Percentiles rank a stretch among this genome's conserved stretches.
These are phyloP conservation scores for Melierax canorus DNA, from an alignment of 2,113 vertebrate genomes.

Conservation along the genomic window DNA sequence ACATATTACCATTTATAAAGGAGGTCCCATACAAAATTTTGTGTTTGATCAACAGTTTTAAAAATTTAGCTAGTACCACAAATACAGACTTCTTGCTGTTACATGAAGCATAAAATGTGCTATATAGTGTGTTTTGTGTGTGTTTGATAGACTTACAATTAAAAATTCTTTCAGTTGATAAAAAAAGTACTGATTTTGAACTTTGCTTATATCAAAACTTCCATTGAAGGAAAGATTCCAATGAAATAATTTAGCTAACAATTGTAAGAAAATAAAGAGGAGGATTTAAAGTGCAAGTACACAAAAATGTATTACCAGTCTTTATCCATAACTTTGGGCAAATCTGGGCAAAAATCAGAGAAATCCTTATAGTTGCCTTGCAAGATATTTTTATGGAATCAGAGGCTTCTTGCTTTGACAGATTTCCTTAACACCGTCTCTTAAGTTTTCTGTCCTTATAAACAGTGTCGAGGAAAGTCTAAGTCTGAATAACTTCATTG, in stretches of 20 bases:
- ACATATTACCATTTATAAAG: not conserved
- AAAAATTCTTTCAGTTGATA: not conserved
- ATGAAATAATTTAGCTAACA: not conserved
- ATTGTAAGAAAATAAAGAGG: not conserved
- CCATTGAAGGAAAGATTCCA: not conserved
- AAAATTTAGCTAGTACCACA: not conserved
- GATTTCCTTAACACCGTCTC: not conserved
- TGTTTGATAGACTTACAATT: not conserved
- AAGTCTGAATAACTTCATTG: not conserved
- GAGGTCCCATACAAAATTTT: not conserved
- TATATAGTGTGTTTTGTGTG: not conserved
- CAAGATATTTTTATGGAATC: not conserved
- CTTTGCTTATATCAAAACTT: not conserved
- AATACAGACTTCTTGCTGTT: not conserved
- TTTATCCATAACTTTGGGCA: not conserved
- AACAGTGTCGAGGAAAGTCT: not conserved
- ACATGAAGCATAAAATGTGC: not conserved
- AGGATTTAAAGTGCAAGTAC: not conserved
- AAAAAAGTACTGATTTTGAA: not conserved
- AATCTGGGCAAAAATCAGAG: not conserved
- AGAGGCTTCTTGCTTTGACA: not conserved
- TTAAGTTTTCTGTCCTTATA: not conserved
- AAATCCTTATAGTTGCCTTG: not conserved
- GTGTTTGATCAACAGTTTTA: not conserved
- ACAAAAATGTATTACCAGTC: not conserved